Conservation (phyloP, 2,888 invertebrate species). For the Mythimna lalbum region DNA sequence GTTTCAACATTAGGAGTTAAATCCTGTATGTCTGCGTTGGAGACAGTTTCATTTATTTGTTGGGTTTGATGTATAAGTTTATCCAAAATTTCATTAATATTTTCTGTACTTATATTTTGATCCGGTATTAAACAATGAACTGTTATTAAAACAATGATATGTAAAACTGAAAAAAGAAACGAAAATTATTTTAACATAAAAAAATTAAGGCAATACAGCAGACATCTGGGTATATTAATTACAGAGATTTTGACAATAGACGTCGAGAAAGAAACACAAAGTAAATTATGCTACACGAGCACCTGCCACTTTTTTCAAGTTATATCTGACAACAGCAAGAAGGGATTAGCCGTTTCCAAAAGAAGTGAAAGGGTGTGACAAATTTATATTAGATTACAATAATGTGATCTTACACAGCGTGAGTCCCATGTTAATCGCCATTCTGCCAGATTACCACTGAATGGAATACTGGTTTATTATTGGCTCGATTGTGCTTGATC, state of each 20-base stretch:
- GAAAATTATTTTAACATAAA: not conserved
- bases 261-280: not conserved
- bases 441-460: constrained; percentile 65
- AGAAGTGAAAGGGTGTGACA: not conserved
- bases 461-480: constrained; percentile 63
- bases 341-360: not conserved
- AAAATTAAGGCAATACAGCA: not conserved
- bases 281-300: not conserved
- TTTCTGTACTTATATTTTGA: constrained; percentile 52
- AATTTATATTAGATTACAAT: constrained; percentile 41
- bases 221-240: not conserved
- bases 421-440: constrained; percentile 68
- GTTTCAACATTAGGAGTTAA: constrained; percentile 27
- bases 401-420: constrained; percentile 69
- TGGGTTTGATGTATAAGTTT: constrained; percentile 61
- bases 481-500: constrained; percentile 66
- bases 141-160: constrained; percentile 27
- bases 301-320: not conserved
- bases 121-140: constrained; percentile 16
- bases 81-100: constrained; percentile 65
- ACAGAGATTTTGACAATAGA: not conserved
- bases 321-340: not conserved
- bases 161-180: constrained; percentile 44
- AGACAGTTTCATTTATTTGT: constrained; percentile 37
- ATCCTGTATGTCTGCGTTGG: constrained; percentile 26